Evolutionary conservation across 1,140 invertebrate genomes (phyloP), one percentile per base, ranked within the genome.

Genomic region (Tetramorium simillimum): DNA sequence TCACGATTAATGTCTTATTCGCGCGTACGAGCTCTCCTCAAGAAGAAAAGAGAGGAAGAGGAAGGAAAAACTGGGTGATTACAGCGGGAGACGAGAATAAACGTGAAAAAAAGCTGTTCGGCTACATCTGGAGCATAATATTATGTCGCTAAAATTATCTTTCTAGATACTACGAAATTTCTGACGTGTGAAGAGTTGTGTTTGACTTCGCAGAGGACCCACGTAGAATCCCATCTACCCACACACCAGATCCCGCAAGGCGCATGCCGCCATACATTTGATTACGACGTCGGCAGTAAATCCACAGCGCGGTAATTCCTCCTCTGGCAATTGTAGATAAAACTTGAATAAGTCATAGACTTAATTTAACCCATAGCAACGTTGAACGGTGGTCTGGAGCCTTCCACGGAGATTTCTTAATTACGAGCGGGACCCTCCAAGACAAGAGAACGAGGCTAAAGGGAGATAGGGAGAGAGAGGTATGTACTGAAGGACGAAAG

Each of bases 321-420:
- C 88, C 92, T 91, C 93, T 94, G 94, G 94, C 94, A 95, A 95
- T 95, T 93, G 93, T 93, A 95, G 95, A 95, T 95, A 95, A 95
- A 95, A 95, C 91, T 93, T 92, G 92, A 95, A 95, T 95, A 95
- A 95, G 94, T 95, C 94, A 95, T 94, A 94, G 94, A 93, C 92
- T 95, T 95, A 95, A 95, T 94, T 94, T 94, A 94, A 92, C 91
- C 86, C 91, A 89, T 89, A 86, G 87, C 85, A 89, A 63, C 90
- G 88, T 92, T 88, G 86, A 88, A 92, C 89, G 87, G 81, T 78
- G 91, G 89, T 86, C 72, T 85, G 37, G 76, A 92, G 89, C 85
- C 91, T 89, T 93, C 91, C 91, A 91, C 90, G 89, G 92, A 94
- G 94, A 94, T 94, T 95, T 94, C 95, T 95, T 95, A 95, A 95